Base-by-base conservation (phyloP, 2,888 invertebrate species). In the Andrena bicolor region DNA sequence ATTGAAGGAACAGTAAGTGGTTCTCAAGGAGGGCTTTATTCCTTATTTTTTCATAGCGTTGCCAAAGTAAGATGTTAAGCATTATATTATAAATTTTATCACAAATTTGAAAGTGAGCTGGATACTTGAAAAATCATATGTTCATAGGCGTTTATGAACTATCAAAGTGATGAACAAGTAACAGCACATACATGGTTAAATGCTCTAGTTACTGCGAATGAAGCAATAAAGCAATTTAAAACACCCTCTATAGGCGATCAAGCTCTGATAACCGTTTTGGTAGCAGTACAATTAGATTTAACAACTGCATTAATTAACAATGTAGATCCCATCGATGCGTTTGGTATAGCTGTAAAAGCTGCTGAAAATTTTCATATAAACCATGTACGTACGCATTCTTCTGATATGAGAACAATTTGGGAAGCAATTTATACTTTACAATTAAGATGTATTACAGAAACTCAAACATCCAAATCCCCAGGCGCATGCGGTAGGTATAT, bases 1-100 rank as follows among this genome's bases (percentile, higher is more conserved):
- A 95, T 96, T 0, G 96, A 97, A 92, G 95, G 94, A 13, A 94
- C 95, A 73, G 96, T 97, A 95, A 96, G 96, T 0, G 97, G 97
- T 0, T 96, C 96, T 0, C 96, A 96, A 4, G 97, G 97, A 0
- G 97, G 96, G 3, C 94, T 98, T 63, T 97, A 97, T 94, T 96
- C 96, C 66, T 94, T 97, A 83, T 95, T 97, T 71, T 95, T 98
- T 78, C 95, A 96, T 4, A 95, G 96, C 0, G 95, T 96, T 0
- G 95, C 96, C 0, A 95, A 95, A 80, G 93, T 94, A 72, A 82
- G 72, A n/a, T 35, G 26, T 26, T 13, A 69, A 23, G 16, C 5
- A 16, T 41, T 26, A 56, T 69, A 8, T 32, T 16, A 49, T 64
- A 35, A 13, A 41, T 13, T 41, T 41, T 4, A 41, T 41, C 4